A percentile compares a stretch with the other conserved stretches of the same genome.
Evolutionary conservation across 2,888 invertebrate genomes (phyloP).

Genomic region (Lepetodrilus schrolli): DNA sequence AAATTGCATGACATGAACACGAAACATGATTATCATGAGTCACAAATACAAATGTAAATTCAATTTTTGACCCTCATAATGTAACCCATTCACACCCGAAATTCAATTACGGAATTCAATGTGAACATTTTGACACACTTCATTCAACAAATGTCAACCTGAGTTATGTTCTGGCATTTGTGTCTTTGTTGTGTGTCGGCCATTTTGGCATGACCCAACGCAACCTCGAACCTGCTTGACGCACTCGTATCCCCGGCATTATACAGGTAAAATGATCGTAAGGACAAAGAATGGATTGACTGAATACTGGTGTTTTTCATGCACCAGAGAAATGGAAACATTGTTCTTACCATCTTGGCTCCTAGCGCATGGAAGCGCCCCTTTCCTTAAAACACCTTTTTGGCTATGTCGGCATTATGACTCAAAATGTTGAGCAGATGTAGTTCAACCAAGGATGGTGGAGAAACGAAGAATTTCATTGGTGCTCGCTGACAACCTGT

Average conservation of each 20-base stretch:
- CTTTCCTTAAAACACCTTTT: slow-evolving; percentile 29
- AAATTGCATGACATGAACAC: no score
- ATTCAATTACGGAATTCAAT: no score
- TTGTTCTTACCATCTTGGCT: slow-evolving; percentile 40
- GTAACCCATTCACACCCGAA: no score
- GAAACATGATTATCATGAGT: no score
- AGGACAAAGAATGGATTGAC: no score
- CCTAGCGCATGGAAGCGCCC: slow-evolving; percentile 38
- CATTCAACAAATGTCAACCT: not conserved
- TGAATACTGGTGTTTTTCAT: no score
- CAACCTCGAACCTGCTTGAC: not conserved
- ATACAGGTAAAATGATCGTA: not conserved
- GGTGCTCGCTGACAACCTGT: slow-evolving; percentile 46
- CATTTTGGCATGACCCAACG: not conserved
- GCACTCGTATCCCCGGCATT: not conserved
- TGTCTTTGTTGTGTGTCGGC: slow-evolving; percentile 15
- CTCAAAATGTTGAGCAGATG: slow-evolving; percentile 34
- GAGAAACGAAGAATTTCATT: slow-evolving; percentile 41
- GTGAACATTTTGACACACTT: no score
- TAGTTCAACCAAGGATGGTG: not conserved
- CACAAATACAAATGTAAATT: no score
- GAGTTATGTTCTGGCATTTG: not conserved
- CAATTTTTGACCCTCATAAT: no score
- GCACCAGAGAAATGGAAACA: not conserved
- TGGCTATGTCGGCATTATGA: slow-evolving; percentile 44